Conservation (phyloP, 2,113 vertebrate species). For the Gymnocephalus cernua region DNA sequence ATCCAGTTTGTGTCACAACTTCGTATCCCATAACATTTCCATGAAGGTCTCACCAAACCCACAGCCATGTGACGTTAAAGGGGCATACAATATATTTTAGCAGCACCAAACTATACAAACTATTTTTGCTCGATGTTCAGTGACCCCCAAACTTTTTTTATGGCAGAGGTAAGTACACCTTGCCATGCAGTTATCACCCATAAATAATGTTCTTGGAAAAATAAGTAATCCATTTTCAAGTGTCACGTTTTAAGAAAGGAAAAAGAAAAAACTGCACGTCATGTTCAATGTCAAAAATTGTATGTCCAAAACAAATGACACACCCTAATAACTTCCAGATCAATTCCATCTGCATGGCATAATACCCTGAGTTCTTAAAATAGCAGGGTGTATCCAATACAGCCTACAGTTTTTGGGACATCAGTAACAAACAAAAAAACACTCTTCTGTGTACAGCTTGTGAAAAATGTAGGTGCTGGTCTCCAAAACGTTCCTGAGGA, state of each 20-base stretch:
- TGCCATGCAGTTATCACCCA: background rate
- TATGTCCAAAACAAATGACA: background rate
- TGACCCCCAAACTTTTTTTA: background rate
- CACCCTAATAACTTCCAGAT: background rate
- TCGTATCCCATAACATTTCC: background rate
- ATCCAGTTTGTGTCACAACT: slow-evolving; percentile 9
- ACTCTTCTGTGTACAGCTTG: background rate
- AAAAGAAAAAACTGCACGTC: background rate
- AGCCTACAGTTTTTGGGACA: background rate
- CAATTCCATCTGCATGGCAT: background rate
- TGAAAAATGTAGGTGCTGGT: background rate
- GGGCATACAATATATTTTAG: background rate
- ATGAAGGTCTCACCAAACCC: background rate
- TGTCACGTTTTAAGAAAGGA: background rate
- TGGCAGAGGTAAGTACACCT: background rate
- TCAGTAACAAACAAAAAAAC: background rate
- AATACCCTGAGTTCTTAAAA: background rate
- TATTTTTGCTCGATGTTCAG: background rate
- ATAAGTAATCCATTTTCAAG: background rate
- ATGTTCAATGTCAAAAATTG: background rate
- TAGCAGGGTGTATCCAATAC: background rate
- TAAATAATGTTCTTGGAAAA: background rate
- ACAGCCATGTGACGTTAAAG: background rate
- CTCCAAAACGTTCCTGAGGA: too few species aligned
- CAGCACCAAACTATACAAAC: background rate